Conservation (phyloP, 2,888 invertebrate genomes). For the Stratiomys singularior region DNA sequence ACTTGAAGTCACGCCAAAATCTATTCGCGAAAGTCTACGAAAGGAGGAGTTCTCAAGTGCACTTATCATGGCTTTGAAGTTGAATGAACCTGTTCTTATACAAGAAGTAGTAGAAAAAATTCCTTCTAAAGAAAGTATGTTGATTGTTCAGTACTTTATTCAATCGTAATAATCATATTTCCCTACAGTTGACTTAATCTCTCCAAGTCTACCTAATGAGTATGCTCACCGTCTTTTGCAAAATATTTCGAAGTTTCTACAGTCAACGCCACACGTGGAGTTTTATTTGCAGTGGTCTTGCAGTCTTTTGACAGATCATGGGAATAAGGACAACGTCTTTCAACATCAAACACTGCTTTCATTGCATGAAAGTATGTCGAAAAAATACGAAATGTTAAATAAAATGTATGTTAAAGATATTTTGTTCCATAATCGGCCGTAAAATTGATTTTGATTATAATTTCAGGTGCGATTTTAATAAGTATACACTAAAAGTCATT, state of each 20-base stretch:
- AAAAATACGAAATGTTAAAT: constrained; percentile 81
- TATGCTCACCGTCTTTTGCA: constrained; percentile 80
- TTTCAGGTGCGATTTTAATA: constrained; percentile 89
- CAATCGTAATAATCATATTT: not conserved
- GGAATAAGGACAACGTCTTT: constrained; percentile 70
- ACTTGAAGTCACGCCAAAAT: constrained; percentile 81
- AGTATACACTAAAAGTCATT: constrained; percentile 81
- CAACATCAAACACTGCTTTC: constrained; percentile 75
- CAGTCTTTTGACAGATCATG: constrained; percentile 74
- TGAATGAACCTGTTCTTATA: constrained; percentile 83
- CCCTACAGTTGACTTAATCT: constrained; percentile 81
- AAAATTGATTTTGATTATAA: not conserved
- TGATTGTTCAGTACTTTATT: constrained; percentile 44
- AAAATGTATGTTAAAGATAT: constrained; percentile 78
- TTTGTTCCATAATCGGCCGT: not conserved
- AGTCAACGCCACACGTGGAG: constrained; percentile 84
- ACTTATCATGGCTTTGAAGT: constrained; percentile 83
- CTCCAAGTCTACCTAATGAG: constrained; percentile 74
- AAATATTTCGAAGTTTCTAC: constrained; percentile 78
- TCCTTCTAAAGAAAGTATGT: constrained; percentile 79
- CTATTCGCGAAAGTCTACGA: constrained; percentile 70
- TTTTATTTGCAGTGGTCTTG: constrained; percentile 88
- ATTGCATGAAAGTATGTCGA: constrained; percentile 81
- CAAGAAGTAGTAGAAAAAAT: constrained; percentile 84
- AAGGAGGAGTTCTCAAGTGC: constrained; percentile 77